A percentile compares a stretch with the other conserved stretches of the same genome.
These are phyloP conservation scores for Myotis pilosus DNA, from an alignment of 2,797 vertebrate genomes.

Conservation along the genomic window DNA sequence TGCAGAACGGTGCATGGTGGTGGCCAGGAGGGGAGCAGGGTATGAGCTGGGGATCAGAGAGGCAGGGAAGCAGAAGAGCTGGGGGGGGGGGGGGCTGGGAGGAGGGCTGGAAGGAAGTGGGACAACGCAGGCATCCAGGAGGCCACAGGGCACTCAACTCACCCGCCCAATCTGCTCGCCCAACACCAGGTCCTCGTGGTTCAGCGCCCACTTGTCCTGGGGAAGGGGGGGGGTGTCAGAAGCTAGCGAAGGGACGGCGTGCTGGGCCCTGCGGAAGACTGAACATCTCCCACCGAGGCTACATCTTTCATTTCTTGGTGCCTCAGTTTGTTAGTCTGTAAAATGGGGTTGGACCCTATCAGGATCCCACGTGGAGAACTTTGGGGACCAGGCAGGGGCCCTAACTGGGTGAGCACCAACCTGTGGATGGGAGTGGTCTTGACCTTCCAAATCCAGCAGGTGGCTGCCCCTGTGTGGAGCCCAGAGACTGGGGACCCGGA, in stretches of 20 bases:
- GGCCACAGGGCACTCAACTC: slow-evolving; percentile 65
- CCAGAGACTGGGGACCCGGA: background rate
- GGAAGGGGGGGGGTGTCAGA: background rate
- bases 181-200: slow-evolving; percentile 93
- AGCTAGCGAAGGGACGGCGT: background rate
- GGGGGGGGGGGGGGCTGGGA: background rate
- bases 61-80: background rate
- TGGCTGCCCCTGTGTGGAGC: background rate
- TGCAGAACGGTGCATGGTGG: fast-evolving
- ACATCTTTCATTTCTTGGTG: background rate
- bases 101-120: background rate
- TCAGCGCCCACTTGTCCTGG: slow-evolving; percentile 97
- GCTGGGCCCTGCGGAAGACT: background rate
- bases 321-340: background rate
- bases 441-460: background rate
- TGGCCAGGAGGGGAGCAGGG: background rate
- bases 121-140: fast-evolving
- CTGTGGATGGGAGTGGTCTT: fast-evolving
- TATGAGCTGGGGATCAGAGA: background rate
- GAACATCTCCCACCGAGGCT: background rate
- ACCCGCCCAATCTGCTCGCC: slow-evolving; percentile 94
- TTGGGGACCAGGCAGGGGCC: background rate
- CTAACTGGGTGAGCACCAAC: background rate
- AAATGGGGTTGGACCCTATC: fast-evolving
- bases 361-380: background rate